phyloP scores from a whole-genome alignment of 2,888 invertebrate species.

The Aphidoletes aphidimyza region DNA sequence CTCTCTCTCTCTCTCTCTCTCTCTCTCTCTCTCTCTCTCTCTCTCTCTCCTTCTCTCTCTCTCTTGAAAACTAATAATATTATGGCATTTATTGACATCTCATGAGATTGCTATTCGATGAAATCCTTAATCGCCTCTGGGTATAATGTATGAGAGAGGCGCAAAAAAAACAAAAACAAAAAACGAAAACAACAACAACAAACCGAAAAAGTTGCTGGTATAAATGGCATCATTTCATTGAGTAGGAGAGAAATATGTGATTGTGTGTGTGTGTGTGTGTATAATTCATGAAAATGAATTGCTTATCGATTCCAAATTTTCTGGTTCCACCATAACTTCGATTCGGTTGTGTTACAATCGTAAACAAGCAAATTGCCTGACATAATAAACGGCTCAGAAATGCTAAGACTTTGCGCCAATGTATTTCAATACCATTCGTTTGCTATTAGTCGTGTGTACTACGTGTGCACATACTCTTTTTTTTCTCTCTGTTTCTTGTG shows the following conservation, averaged over 20 bases:
- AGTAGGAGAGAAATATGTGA: neutral
- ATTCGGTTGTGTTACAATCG: neutral
- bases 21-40: too few species aligned
- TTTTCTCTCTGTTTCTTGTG: too few species aligned
- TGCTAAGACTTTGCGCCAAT: neutral
- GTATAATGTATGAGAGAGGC: too few species aligned
- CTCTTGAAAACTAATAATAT: neutral
- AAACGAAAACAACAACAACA: neutral
- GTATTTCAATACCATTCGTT: neutral
- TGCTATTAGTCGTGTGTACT: too few species aligned
- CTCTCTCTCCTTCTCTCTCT: neutral
- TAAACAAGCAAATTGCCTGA: neutral
- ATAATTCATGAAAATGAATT: constrained; percentile 13
- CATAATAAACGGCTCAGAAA: too few species aligned
- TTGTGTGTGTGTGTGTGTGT: too few species aligned
- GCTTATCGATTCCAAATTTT: constrained; percentile 15
- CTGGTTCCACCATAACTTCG: neutral
- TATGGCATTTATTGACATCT: neutral
- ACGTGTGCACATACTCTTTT: neutral
- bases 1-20: too few species aligned
- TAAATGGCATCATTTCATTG: neutral
- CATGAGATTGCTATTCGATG: neutral
- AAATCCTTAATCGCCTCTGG: neutral
- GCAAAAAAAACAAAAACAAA: too few species aligned
- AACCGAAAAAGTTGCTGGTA: neutral